phyloP scores from a whole-genome alignment of 2,888 invertebrate species.

The Criorhina ranunculi region DNA sequence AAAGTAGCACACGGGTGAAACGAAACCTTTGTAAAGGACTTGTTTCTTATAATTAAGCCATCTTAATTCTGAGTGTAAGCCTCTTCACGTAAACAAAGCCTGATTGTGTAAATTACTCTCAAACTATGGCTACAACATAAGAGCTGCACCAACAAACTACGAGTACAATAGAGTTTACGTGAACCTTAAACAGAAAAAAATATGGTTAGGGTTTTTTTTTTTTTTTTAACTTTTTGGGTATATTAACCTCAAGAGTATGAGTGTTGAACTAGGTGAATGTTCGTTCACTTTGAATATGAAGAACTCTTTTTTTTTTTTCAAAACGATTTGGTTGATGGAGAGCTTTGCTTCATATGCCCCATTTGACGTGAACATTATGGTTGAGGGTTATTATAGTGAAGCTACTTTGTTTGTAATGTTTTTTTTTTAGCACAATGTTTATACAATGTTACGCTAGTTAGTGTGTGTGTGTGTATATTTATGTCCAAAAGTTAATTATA shows the following conservation, averaged over 20 bases:
- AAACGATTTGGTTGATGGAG: conserved; percentile 40
- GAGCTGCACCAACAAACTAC: conserved; percentile 45
- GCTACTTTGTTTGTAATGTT: neutral
- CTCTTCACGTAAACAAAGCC: conserved; percentile 50
- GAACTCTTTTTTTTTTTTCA: conserved; percentile 20
- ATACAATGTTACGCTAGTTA: conserved; percentile 4
- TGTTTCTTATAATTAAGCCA: conserved; percentile 20
- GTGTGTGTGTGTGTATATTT: conserved; percentile 2
- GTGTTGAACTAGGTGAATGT: conserved; percentile 46
- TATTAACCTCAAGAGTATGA: conserved; percentile 61
- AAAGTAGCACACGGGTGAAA: conserved; percentile 31
- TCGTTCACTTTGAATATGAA: conserved; percentile 19
- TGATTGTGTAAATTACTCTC: conserved; percentile 53
- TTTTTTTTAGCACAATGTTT: neutral
- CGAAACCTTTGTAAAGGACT: conserved; percentile 19
- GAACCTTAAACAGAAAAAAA: conserved; percentile 60
- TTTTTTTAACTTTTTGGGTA: conserved; percentile 34
- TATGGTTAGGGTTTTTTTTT: conserved; percentile 32
- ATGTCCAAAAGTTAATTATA: conserved; percentile 41
- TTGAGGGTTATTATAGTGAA: conserved; percentile 39
- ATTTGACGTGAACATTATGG: conserved; percentile 55
- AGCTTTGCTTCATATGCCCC: conserved; percentile 34
- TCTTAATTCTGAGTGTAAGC: conserved; percentile 25
- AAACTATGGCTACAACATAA: conserved; percentile 39
- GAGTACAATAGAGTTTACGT: conserved; percentile 14